Conservation (phyloP, 2,113 vertebrate species). For the Chiloscyllium plagiosum region DNA sequence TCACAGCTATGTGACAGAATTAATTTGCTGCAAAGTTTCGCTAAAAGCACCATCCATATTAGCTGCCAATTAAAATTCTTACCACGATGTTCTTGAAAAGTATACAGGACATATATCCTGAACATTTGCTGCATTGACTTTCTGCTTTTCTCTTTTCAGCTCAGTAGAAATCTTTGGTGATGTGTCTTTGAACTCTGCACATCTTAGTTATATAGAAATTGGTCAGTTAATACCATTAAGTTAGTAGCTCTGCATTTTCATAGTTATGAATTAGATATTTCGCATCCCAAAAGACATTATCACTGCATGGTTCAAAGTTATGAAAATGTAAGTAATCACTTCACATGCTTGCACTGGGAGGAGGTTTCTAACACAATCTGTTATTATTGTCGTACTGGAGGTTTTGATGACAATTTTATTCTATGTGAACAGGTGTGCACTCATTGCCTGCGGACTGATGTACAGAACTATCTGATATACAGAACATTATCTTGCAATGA, state of each 20-base stretch:
- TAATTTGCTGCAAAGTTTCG: not conserved
- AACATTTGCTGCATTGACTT: not conserved
- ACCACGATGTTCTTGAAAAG: too few species aligned
- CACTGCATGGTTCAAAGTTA: not conserved
- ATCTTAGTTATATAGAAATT: not conserved
- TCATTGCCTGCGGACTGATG: conserved; percentile 28
- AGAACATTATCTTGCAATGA: conserved; percentile 32
- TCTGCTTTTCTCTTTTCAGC: not conserved
- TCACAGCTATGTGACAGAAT: not conserved
- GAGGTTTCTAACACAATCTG: not conserved
- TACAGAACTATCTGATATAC: conserved; percentile 25
- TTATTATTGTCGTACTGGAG: not conserved
- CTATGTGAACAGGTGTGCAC: conserved; percentile 23
- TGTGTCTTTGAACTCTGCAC: not conserved
- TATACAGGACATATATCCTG: not conserved
- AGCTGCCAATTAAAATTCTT: not conserved
- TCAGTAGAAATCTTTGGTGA: not conserved
- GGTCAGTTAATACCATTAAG: not conserved
- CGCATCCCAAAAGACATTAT: not conserved
- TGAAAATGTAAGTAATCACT: conserved; percentile 14
- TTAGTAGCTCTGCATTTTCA: not conserved
- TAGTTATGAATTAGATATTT: not conserved
- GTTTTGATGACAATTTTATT: not conserved
- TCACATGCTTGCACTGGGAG: conserved; percentile 9
- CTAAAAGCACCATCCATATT: not conserved